phyloP scores from a whole-genome alignment of 2,888 invertebrate genomes.

The Thecocarcelia acutangulata region DNA sequence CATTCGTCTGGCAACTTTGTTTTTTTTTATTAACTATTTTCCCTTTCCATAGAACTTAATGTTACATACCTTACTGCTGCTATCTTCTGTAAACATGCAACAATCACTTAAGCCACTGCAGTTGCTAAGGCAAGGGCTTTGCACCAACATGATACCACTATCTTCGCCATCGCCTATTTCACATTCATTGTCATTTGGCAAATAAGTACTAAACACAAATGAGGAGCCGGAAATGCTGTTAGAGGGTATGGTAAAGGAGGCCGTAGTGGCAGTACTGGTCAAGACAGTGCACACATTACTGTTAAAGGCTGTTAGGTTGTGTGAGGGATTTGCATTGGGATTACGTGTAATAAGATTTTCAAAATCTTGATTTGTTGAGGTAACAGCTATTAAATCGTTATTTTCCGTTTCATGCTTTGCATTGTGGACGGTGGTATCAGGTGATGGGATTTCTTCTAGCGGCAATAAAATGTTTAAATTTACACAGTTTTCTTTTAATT shows the following conservation, averaged over 20 bases:
- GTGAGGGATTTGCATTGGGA: slow-evolving; percentile 38
- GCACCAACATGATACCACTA: slow-evolving; percentile 58
- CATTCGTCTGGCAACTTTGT: neutral
- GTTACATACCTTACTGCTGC: slow-evolving; percentile 59
- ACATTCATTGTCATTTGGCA: slow-evolving; percentile 51
- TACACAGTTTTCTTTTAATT: slow-evolving; percentile 29
- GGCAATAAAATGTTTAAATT: slow-evolving; percentile 17
- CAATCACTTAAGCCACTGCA: slow-evolving; percentile 55
- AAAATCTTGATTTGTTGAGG: slow-evolving; percentile 41
- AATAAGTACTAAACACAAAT: slow-evolving; percentile 36
- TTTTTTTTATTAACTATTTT: slow-evolving; percentile 28
- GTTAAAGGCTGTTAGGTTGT: slow-evolving; percentile 1
- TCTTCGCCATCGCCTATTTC: slow-evolving; percentile 62
- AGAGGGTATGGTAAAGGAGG: slow-evolving; percentile 16
- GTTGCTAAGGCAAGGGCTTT: slow-evolving; percentile 45
- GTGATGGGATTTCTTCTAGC: slow-evolving; percentile 1
- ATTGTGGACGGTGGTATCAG: slow-evolving; percentile 26
- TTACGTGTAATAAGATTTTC: slow-evolving; percentile 53
- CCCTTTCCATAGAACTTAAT: slow-evolving; percentile 51
- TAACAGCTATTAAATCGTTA: slow-evolving; percentile 40
- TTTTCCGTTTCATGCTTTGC: slow-evolving; percentile 24
- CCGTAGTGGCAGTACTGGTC: neutral
- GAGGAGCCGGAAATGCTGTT: slow-evolving; percentile 9
- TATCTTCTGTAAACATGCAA: slow-evolving; percentile 62
- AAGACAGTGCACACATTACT: neutral